Evolutionary conservation across 2,888 invertebrate species (phyloP).

Genomic region (Choreutis nemorana): DNA sequence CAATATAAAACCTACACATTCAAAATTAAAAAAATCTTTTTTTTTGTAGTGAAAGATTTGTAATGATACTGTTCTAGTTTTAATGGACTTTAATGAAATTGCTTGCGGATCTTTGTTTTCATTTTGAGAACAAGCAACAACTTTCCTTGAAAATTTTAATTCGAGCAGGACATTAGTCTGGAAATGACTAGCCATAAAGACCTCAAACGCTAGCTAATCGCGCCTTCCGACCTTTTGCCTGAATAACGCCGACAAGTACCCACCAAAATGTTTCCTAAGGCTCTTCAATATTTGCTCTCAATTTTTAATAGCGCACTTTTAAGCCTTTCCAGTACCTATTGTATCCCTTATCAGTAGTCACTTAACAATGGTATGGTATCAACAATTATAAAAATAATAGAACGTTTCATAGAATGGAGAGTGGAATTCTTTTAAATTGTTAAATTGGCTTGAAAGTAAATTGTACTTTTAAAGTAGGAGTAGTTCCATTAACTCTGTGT

Average conservation of each 20-base stretch:
- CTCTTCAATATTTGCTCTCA: slow-evolving; percentile 22
- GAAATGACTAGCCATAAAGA: slow-evolving; percentile 58
- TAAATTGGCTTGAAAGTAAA: too few species aligned
- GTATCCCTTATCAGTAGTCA: not conserved
- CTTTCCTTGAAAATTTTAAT: slow-evolving; percentile 54
- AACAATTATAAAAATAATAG: slow-evolving; percentile 6
- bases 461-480: too few species aligned
- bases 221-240: slow-evolving; percentile 57
- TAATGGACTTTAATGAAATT: slow-evolving; percentile 3
- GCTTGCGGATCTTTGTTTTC: not conserved
- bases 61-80: slow-evolving; percentile 6
- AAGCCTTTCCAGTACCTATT: not conserved
- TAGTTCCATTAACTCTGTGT: too few species aligned
- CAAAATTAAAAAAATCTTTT: too few species aligned
- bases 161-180: slow-evolving; percentile 52
- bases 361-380: not conserved
- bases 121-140: slow-evolving; percentile 14
- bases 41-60: too few species aligned
- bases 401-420: too few species aligned
- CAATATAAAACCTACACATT: too few species aligned
- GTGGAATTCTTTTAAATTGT: too few species aligned
- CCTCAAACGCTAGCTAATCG: slow-evolving; percentile 62
- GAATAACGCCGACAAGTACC: slow-evolving; percentile 42
- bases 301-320: not conserved
- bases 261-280: slow-evolving; percentile 39